These are phyloP conservation scores for Phoeniculus purpureus DNA, from an alignment of 2,797 vertebrate genomes.

Conservation along the genomic window DNA sequence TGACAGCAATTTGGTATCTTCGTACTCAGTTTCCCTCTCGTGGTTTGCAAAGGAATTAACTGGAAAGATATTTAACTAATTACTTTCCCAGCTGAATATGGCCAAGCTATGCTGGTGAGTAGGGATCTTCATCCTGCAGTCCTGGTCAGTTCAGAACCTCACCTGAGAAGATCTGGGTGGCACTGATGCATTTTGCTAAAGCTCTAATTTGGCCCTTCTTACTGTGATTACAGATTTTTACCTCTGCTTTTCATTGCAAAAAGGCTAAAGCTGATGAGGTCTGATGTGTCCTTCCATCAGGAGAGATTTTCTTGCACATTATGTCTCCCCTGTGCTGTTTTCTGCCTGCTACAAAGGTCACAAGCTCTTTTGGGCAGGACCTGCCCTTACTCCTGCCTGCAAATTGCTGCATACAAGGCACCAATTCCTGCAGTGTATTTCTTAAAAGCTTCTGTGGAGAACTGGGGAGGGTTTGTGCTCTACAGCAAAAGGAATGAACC, in stretches of 20 bases:
- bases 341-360: neutral
- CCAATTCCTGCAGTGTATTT: neutral
- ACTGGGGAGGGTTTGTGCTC: rapidly evolving
- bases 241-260: neutral
- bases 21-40: slow-evolving; percentile 40
- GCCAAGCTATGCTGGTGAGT: neutral
- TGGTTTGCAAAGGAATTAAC: slow-evolving; percentile 50
- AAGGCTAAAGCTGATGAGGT: neutral
- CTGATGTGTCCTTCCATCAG: neutral
- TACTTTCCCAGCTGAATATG: neutral
- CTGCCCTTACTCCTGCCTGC: neutral
- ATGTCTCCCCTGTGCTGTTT: neutral
- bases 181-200: neutral
- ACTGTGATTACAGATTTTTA: neutral
- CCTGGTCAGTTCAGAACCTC: neutral
- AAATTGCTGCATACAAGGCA: neutral
- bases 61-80: slow-evolving; percentile 37
- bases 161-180: neutral
- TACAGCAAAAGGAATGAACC: neutral
- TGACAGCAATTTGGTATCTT: neutral
- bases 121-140: neutral
- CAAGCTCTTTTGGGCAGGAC: neutral
- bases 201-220: neutral
- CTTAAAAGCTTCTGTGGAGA: neutral
- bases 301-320: slow-evolving; percentile 5